Base-by-base conservation (phyloP, 2,888 invertebrate species). In the Stenodema calcarata region DNA sequence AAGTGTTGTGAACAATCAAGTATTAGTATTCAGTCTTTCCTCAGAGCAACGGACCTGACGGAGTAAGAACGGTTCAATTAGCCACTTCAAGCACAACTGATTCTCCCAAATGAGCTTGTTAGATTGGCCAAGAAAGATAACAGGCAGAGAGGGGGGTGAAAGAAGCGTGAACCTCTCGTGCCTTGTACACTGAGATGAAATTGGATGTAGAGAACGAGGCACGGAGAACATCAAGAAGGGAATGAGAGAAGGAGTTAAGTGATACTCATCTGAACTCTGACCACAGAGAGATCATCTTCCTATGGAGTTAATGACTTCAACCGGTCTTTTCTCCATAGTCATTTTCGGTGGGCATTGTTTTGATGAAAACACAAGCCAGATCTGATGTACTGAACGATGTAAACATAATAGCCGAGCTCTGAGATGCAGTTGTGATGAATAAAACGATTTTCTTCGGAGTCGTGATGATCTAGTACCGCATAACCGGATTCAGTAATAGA, bases 241-340 rank as follows among this genome's bases (percentile, higher is more conserved):
- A 62, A 62, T 18, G 62, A 62, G 62, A 62, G 69, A 28, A 69
- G 73, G 73, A 73, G 73, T 73, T 73, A 73, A 73, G 73, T 73
- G 73, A 73, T 73, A 73, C 73, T 73, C 41, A 73, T 73, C 73
- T 73, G 73, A 73, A 73, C 73, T 73, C 73, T 73, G 73, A 73
- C 73, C 73, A 73, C 73, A 73, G 62, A 23, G 62, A 73, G 73
- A 73, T 73, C 73, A 73, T 73, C 73, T 73, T 73, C 73, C 73
- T 18, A 73, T 16, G 2, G 73, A 73, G 35, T 73, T 73, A 35
- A 73, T 73, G 73, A 73, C 73, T 73, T 73, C 73, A 73, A 73
- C 73, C 62, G 62, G 62, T 23, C 62, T 62, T 62, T 23, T 23
- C 62, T 23, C 62, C 62, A 54, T 54, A 23, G 62, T 62, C 62